Evolutionary conservation across 2,113 vertebrate genomes (phyloP), one percentile per base, ranked within the genome.

Genomic region (Lophura nycthemera): DNA sequence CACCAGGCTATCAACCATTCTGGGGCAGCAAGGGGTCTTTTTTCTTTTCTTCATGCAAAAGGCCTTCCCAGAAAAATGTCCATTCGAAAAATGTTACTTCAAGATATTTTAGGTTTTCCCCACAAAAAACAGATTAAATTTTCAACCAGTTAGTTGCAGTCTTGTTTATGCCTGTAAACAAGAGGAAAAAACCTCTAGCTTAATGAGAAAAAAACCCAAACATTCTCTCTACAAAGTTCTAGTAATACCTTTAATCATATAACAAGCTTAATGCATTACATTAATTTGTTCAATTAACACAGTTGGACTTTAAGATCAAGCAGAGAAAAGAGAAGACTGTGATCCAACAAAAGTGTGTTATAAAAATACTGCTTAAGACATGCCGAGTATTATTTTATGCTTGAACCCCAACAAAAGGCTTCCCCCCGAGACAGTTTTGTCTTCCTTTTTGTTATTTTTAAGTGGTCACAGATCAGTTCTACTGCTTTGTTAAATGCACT

Each of bases 281-380:
- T 78, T 94, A 86, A 83, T 89, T 83, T 93, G 70, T 84, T 43
- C 15, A 81, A 82, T 94, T 95, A 92, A 89, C 86, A 93, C 52
- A 69, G 73, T 86, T 82, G 43, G 66, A 86, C 59, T 86, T 95
- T 69, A 36, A 93, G 73, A 92, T 89, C 83, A 93, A 87, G 84
- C 34, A 91, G 30, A 36, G 50, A 20, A 38, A 24, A 81, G 29
- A 70, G 22, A 72, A 48, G 17, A 72, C 6, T 61, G 27, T 40
- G 36, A 84, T 83, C 66, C 89, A 93, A 84, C 22, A 84, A 72
- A 90, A 86, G 22, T 15, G 36, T 8, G 4, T 82, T 87, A 75
- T 72, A 79, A 90, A 88, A 95, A 72, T 29, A 65, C 14, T 75
- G 48, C 42, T 94, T 54, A 84, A 90, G 92, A 82, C 40, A 59